These are phyloP conservation scores for Habroteleia sp. DNA, from an alignment of 2,888 invertebrate genomes.

Conservation along the genomic window DNA sequence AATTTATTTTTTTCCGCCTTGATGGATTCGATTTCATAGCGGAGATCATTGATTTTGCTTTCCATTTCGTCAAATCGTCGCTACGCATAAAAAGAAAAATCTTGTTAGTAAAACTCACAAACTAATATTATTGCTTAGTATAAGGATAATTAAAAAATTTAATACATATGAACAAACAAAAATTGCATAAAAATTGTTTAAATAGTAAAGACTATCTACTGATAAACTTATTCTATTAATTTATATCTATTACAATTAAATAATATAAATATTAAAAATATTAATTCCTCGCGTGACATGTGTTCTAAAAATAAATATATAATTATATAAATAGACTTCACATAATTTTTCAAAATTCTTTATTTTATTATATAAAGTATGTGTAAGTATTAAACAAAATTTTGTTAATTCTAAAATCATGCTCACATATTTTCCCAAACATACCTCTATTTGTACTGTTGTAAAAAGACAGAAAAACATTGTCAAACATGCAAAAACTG, in stretches of 20 bases:
- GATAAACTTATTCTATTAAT: too few relatives aligned
- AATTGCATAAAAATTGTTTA: too few relatives aligned
- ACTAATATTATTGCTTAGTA: slow-evolving; percentile 21
- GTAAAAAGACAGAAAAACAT: slow-evolving; percentile 79
- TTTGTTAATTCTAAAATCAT: background rate
- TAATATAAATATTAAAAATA: too few relatives aligned
- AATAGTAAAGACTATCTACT: too few relatives aligned
- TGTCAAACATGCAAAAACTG: slow-evolving; percentile 47
- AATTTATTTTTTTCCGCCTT: slow-evolving; percentile 76
- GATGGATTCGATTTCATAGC: slow-evolving; percentile 76
- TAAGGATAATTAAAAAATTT: too few relatives aligned
- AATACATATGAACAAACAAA: too few relatives aligned
- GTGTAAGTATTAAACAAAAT: background rate
- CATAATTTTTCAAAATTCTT: too few relatives aligned
- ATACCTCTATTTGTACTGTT: slow-evolving; percentile 79
- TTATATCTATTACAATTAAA: too few relatives aligned
- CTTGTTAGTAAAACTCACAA: slow-evolving; percentile 71
- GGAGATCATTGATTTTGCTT: slow-evolving; percentile 78
- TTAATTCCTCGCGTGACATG: too few relatives aligned
- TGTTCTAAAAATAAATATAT: too few relatives aligned
- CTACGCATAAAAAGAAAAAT: slow-evolving; percentile 75
- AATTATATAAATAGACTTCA: too few relatives aligned
- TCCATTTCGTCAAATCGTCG: slow-evolving; percentile 80
- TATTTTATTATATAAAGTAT: background rate
- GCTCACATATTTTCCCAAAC: slow-evolving; percentile 59